phyloP scores from a whole-genome alignment of 2,113 vertebrate species.

The Hemicordylus capensis region DNA sequence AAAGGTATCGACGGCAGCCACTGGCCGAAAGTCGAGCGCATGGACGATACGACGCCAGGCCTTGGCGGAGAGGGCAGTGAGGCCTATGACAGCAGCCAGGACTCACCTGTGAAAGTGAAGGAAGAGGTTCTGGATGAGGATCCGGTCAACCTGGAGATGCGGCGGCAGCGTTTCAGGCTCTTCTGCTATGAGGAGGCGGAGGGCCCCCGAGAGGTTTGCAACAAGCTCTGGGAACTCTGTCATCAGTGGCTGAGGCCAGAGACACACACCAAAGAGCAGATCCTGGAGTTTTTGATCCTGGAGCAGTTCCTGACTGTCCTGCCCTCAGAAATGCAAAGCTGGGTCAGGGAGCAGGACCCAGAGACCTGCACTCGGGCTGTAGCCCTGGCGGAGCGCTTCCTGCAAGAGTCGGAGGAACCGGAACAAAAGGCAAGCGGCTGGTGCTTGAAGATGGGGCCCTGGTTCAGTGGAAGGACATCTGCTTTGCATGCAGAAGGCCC shows the following conservation, averaged over 20 bases:
- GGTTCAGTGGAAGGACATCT: no score
- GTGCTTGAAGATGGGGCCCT: no score
- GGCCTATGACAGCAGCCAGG: not conserved
- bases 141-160: not conserved
- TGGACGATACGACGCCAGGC: not conserved
- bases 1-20: not conserved
- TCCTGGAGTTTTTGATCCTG: slow-evolving; percentile 21
- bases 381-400: not conserved
- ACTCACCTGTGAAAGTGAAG: slow-evolving; percentile 13
- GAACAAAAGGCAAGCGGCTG: slow-evolving; percentile 8
- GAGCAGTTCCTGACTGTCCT: slow-evolving; percentile 30
- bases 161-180: slow-evolving; percentile 18
- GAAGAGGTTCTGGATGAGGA: slow-evolving; percentile 24
- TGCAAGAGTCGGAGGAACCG: slow-evolving; percentile 17
- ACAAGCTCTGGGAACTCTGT: slow-evolving; percentile 29
- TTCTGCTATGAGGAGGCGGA: slow-evolving; percentile 31
- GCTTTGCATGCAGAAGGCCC: no score
- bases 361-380: slow-evolving; percentile 13
- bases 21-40: slow-evolving; percentile 2
- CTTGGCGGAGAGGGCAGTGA: not conserved
- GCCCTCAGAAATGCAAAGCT: slow-evolving; percentile 19
- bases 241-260: slow-evolving; percentile 31
- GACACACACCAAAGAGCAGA: slow-evolving; percentile 21
- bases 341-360: not conserved
- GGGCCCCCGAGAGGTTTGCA: slow-evolving; percentile 24